Conservation (phyloP, 2,888 invertebrate species). For the Xanthia togata region DNA sequence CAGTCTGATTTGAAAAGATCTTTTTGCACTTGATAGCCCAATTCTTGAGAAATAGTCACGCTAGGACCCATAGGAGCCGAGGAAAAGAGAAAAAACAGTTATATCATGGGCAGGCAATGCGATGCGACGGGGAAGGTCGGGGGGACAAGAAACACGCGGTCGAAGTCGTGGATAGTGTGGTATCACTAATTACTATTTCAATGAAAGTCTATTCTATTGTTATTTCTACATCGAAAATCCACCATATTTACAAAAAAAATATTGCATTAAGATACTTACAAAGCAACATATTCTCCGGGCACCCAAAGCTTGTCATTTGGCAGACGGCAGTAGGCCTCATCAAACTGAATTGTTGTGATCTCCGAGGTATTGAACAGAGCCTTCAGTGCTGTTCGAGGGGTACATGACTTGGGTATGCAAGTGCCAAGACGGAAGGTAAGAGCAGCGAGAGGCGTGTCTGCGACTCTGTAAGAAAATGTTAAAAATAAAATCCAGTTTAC, state of each 20-base stretch:
- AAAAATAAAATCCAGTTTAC: no score
- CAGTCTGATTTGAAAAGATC: no score
- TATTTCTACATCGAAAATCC: not conserved
- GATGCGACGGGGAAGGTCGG: no score
- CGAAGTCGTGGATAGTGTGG: no score
- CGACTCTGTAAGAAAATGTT: slow-evolving; percentile 32
- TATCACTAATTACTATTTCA: not conserved
- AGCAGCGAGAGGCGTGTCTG: slow-evolving; percentile 29
- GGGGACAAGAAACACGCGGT: no score
- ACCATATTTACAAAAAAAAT: not conserved
- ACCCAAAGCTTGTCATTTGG: slow-evolving; percentile 84
- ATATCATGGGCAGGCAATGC: no score
- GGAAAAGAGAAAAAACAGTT: no score
- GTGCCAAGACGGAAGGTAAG: slow-evolving; percentile 71
- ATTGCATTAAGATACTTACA: slow-evolving; percentile 72
- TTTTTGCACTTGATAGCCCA: no score
- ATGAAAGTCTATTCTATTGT: not conserved
- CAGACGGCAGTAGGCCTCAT: slow-evolving; percentile 78
- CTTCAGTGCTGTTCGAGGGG: slow-evolving; percentile 74
- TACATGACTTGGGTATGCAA: slow-evolving; percentile 82
- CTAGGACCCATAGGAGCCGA: no score
- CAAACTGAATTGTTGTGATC: slow-evolving; percentile 67
- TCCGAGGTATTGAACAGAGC: slow-evolving; percentile 67
- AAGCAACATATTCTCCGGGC: slow-evolving; percentile 80
- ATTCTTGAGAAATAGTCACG: no score